Conservation (phyloP, 2,113 vertebrate species). For the Harpagus bidentatus region DNA sequence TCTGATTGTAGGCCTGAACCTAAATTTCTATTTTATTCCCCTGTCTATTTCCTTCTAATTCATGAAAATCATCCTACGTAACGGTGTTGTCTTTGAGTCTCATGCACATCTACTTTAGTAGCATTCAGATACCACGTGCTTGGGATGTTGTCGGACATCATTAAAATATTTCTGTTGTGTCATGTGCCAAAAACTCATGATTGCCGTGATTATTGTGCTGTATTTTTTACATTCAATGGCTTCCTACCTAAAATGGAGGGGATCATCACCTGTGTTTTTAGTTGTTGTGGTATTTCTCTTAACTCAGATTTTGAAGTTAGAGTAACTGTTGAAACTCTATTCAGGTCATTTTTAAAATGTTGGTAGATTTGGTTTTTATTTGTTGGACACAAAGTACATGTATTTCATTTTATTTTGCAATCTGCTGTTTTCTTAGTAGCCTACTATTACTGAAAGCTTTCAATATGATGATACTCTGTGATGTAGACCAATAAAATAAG, state of each 20-base stretch:
- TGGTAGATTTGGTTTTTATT: neutral
- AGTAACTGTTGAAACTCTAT: neutral
- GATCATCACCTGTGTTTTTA: neutral
- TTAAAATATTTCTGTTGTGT: neutral
- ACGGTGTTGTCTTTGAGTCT: neutral
- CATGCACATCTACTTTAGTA: neutral
- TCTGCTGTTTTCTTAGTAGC: neutral
- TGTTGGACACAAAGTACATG: neutral
- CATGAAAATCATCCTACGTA: neutral
- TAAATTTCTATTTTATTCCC: neutral
- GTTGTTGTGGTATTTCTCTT: neutral
- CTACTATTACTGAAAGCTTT: neutral
- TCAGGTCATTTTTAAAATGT: neutral
- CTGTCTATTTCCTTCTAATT: neutral
- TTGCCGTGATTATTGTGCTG: neutral
- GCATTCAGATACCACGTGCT: neutral
- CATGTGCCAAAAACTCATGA: neutral
- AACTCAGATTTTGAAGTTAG: neutral
- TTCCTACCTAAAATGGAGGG: neutral
- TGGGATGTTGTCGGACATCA: neutral
- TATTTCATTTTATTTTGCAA: neutral
- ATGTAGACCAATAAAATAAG: slow-evolving; percentile 5
- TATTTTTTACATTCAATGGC: neutral
- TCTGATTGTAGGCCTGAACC: neutral
- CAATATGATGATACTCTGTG: neutral